phyloP scores from a whole-genome alignment of 2,113 vertebrate species.

The Lepus europaeus region DNA sequence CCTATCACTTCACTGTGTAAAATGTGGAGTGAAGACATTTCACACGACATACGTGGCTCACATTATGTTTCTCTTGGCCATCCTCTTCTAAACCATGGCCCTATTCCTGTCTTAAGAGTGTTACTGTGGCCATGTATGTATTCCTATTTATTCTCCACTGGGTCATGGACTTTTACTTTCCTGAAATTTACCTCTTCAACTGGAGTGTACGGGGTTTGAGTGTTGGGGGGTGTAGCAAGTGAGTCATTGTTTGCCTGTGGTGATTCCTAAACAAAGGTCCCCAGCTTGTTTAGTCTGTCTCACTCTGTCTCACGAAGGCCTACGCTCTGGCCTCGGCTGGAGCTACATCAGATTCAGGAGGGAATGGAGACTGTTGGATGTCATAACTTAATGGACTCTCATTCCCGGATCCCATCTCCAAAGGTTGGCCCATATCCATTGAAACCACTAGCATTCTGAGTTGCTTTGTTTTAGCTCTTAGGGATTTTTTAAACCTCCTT shows the following conservation, averaged over 20 bases:
- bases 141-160: neutral
- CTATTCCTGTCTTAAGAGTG: neutral
- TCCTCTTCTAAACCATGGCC: neutral
- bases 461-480: neutral
- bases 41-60: neutral
- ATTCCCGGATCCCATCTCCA: neutral
- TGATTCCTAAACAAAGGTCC: neutral
- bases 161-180: neutral
- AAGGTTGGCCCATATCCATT: neutral
- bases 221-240: neutral
- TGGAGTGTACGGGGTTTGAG: neutral
- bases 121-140: neutral
- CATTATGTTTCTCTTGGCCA: neutral
- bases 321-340: neutral
- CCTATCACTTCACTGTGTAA: neutral
- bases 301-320: neutral
- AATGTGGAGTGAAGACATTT: neutral
- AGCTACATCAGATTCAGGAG: neutral
- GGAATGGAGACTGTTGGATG: neutral
- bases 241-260: neutral
- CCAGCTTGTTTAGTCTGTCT: constrained; percentile 27
- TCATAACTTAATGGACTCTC: neutral
- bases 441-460: neutral
- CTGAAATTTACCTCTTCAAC: neutral
- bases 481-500: no score